A percentile compares a stretch with the other conserved stretches of the same genome.
phyloP scores from a whole-genome alignment of 2,797 vertebrate genomes.

The Manis crassicaudata region DNA sequence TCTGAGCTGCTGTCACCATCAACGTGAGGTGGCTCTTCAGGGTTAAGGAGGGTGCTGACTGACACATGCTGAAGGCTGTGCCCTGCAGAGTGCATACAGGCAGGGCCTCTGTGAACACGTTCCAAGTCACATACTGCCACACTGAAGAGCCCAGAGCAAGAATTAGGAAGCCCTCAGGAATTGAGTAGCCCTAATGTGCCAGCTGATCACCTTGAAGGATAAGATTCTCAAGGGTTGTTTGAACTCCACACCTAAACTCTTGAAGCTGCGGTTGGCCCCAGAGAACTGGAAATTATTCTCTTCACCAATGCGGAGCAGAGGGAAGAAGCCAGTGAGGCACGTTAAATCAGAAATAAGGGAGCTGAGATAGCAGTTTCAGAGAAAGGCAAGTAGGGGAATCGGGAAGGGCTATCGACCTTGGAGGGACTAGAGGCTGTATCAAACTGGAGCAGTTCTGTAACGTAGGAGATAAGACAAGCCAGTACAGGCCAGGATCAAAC shows the following conservation, averaged over 20 bases:
- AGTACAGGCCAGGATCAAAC: not conserved
- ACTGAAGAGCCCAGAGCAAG: not conserved
- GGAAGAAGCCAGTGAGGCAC: not conserved
- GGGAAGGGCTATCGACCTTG: not conserved
- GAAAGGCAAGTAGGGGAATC: not conserved
- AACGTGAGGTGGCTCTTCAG: not conserved
- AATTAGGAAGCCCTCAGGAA: not conserved
- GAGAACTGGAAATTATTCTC: not conserved
- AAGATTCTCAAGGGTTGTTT: not conserved
- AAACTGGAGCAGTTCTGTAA: rapidly evolving
- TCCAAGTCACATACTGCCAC: rapidly evolving
- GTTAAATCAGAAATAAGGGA: not conserved
- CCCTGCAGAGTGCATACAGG: not conserved
- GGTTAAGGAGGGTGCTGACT: not conserved
- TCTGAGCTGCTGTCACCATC: not conserved
- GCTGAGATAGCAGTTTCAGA: not conserved
- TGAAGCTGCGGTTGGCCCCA: not conserved
- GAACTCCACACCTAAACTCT: not conserved
- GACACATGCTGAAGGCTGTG: not conserved
- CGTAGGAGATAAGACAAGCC: rapidly evolving
- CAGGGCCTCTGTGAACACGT: not conserved
- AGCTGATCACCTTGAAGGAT: not conserved
- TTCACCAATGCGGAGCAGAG: not conserved
- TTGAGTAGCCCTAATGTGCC: not conserved
- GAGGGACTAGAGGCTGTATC: not conserved